phyloP scores from a whole-genome alignment of 2,113 vertebrate genomes.

The Melierax canorus region DNA sequence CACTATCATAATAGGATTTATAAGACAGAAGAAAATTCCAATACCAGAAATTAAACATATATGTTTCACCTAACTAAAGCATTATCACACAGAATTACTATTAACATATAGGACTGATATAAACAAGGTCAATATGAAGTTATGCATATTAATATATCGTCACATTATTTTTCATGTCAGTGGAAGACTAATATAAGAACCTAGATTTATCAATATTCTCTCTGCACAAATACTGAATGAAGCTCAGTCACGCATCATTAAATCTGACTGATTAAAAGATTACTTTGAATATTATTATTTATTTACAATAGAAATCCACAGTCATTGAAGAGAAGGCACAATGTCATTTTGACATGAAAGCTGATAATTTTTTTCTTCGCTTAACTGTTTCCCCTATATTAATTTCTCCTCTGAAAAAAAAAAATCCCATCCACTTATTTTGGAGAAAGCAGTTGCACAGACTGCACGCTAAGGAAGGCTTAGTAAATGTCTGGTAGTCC shows the following conservation, averaged over 20 bases:
- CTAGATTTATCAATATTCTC: neutral
- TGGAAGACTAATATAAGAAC: neutral
- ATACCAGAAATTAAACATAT: neutral
- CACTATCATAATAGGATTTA: neutral
- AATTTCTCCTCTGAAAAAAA: neutral
- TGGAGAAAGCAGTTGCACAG: neutral
- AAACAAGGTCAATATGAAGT: neutral
- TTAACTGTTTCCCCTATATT: neutral
- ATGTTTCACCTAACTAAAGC: neutral
- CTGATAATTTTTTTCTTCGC: neutral
- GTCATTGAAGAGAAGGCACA: neutral
- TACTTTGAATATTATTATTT: neutral
- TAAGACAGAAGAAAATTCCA: neutral
- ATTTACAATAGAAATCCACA: neutral
- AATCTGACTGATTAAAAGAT: neutral
- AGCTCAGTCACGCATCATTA: neutral
- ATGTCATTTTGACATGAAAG: neutral
- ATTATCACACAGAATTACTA: neutral
- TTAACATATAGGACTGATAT: fast-evolving
- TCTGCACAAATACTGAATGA: neutral
- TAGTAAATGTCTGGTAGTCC: neutral
- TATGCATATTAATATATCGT: fast-evolving
- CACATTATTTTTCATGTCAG: neutral
- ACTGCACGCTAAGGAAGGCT: neutral
- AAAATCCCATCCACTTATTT: neutral